Conservation (phyloP, 2,888 invertebrate species). For the Andrena haemorrhoa region DNA sequence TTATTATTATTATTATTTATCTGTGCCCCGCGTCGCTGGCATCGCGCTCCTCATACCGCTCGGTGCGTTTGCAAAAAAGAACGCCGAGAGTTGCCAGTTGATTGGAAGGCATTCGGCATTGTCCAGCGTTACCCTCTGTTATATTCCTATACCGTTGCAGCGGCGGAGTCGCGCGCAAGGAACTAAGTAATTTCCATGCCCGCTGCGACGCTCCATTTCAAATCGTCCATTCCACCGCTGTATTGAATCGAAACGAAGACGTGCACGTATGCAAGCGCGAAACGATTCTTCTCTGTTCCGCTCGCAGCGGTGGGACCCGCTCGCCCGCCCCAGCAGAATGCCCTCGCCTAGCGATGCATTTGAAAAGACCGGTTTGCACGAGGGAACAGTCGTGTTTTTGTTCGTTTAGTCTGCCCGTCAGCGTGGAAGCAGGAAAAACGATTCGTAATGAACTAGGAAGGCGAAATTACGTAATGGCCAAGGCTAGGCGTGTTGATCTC, state of each 20-base stretch:
- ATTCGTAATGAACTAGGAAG: background rate
- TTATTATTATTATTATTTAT: no score
- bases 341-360: slow-evolving; percentile 13
- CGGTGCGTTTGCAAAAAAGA: background rate
- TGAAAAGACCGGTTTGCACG: slow-evolving; percentile 24
- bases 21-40: no score
- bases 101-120: background rate
- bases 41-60: no score
- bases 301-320: background rate
- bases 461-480: slow-evolving; percentile 1
- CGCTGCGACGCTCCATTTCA: background rate
- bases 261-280: background rate
- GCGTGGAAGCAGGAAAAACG: background rate
- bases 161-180: background rate
- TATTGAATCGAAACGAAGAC: slow-evolving; percentile 18
- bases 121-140: background rate
- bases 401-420: background rate
- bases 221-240: background rate
- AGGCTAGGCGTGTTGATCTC: slow-evolving; percentile 6
- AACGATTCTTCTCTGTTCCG: slow-evolving; percentile 9
- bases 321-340: background rate
- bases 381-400: background rate
- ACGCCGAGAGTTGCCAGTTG: background rate
- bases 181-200: background rate
- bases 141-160: background rate